Evolutionary conservation across 2,113 vertebrate genomes (phyloP), one percentile per base, ranked within the genome.

Genomic region (Colossoma macropomum): DNA sequence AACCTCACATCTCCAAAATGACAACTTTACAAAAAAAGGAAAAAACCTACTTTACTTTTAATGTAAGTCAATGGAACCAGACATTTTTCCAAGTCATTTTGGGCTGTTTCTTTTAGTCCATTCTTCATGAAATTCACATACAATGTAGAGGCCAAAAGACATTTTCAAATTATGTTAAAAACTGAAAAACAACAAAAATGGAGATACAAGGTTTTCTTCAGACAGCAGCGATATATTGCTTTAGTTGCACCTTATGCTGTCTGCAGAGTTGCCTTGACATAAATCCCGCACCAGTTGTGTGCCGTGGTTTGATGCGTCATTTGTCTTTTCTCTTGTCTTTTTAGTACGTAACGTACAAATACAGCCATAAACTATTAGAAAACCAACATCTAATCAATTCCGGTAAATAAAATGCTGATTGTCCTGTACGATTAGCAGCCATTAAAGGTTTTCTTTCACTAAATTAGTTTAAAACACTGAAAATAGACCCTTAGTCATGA

Each of bases 381-480:
- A 80, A 32, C 45, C 32, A 82, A n/a, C 62, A 27, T 50, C 32
- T 1, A 72, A 65, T 54, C 32, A 12, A 27, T 69, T 41, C 19
- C 41, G n/a, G 19, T 52, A 21, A 76, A 78, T 12, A 84, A 78
- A 72, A 77, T 0, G 52, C 69, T 13, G 60, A 60, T 6, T 54
- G 4, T 41, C 60, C 38, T 30, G 25, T 70, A 50, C 75, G 68
- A 80, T 79, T 23, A 76, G 52, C 71, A 79, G 80, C 71, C 80
- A 32, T 74, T 60, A 54, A 60, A 80, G 28, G 25, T 83, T 38
- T 75, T 28, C 41, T 71, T 27, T 9, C 15, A 48, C 72, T 83
- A 77, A 59, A 79, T 65, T 11, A 62, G 63, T 70, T 60, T 59
- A 21, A 82, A 83, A 82, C 66, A 83, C 82, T 83, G 82, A 50